These are phyloP conservation scores for Copsychus sechellarum DNA, from an alignment of 2,113 vertebrate genomes.

Conservation along the genomic window DNA sequence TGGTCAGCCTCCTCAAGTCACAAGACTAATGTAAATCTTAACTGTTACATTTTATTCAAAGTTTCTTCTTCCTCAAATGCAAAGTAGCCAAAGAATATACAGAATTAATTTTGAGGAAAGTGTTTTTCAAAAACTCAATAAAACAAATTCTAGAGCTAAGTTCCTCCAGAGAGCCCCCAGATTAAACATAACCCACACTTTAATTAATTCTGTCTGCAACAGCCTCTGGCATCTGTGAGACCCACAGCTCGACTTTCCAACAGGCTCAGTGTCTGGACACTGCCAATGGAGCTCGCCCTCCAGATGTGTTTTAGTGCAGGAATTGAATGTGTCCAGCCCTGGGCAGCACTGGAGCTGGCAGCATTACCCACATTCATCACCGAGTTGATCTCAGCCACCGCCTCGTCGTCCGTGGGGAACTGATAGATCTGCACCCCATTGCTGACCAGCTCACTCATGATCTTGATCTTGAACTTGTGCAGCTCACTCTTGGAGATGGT, in stretches of 20 bases:
- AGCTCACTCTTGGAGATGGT: slow-evolving; percentile 98
- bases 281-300: background rate
- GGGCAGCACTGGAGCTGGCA: rapidly evolving
- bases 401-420: slow-evolving; percentile 94
- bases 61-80: background rate
- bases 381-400: slow-evolving; percentile 92
- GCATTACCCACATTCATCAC: slow-evolving; percentile 92
- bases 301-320: background rate
- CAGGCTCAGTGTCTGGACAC: background rate
- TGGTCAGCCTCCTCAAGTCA: background rate
- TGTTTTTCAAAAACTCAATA: background rate
- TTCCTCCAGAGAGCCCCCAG: background rate
- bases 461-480: slow-evolving; percentile 99
- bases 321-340: background rate
- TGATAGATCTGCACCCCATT: slow-evolving; percentile 99
- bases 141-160: background rate
- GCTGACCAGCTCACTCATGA: slow-evolving; percentile 98
- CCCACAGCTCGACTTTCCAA: background rate
- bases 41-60: background rate
- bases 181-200: background rate
- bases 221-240: background rate
- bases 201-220: background rate
- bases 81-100: background rate
- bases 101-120: background rate
- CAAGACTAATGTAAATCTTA: background rate